A percentile compares a stretch with the other conserved stretches of the same genome.
Conservation (phyloP, 2,797 vertebrate species). For the Bradypodion ventrale region DNA sequence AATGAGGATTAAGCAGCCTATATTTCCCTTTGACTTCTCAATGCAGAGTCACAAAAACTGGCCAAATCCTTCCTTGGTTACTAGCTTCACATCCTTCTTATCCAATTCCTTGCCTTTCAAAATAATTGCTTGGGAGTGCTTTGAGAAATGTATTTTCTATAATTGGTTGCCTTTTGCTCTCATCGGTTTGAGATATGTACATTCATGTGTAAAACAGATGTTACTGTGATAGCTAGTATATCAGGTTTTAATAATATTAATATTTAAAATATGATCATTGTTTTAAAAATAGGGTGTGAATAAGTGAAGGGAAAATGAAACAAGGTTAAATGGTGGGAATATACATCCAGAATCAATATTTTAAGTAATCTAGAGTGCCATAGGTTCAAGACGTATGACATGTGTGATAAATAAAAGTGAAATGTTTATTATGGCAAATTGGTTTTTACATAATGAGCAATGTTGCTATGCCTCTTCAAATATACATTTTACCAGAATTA, state of each 20-base stretch:
- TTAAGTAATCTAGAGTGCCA: neutral
- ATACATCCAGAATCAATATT: neutral
- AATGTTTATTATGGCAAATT: neutral
- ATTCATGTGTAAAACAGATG: neutral
- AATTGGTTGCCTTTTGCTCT: neutral
- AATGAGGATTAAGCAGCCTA: neutral
- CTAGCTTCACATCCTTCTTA: neutral
- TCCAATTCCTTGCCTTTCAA: neutral
- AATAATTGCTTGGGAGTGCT: neutral
- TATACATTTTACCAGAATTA: neutral
- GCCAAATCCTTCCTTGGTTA: neutral
- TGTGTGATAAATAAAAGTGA: neutral
- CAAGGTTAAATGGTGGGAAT: neutral
- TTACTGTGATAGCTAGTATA: neutral
- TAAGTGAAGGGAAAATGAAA: neutral
- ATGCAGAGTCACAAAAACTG: neutral
- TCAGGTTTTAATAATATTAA: neutral
- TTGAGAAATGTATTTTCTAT: neutral
- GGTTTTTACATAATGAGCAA: neutral
- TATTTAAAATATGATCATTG: neutral
- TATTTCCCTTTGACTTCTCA: neutral
- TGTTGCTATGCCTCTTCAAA: neutral
- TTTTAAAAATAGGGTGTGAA: neutral
- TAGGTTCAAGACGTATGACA: too few species aligned
- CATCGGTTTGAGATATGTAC: neutral